A percentile compares a stretch with the other conserved stretches of the same genome.
These are phyloP conservation scores for Agrotis puta DNA, from an alignment of 2,888 invertebrate species.

Conservation along the genomic window DNA sequence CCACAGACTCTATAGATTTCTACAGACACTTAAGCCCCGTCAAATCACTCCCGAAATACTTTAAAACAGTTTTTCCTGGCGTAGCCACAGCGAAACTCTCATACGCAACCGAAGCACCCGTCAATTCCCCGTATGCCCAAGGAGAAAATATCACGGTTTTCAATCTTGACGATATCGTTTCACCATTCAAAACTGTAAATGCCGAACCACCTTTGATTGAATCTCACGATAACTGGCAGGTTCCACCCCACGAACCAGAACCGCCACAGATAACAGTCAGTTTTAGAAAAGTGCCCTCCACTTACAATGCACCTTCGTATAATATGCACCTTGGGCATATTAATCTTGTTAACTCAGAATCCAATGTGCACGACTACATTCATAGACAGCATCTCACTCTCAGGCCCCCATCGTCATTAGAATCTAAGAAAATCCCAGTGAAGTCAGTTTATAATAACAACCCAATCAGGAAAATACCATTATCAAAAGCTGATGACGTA, in stretches of 20 bases:
- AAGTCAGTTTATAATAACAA: slow-evolving; percentile 66
- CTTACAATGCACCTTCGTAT: slow-evolving; percentile 53
- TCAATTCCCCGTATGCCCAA: slow-evolving; percentile 44
- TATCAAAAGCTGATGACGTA: slow-evolving; percentile 71
- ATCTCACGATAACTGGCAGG: slow-evolving; percentile 61
- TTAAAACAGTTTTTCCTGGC: slow-evolving; percentile 70
- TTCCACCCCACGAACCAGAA: slow-evolving; percentile 34
- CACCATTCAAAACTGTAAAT: slow-evolving; percentile 74
- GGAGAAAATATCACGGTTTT: slow-evolving; percentile 78
- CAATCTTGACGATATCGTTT: slow-evolving; percentile 71
- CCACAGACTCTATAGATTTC: slow-evolving; percentile 76
- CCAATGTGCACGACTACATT: slow-evolving; percentile 67
- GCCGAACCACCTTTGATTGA: slow-evolving; percentile 67
- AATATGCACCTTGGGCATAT: slow-evolving; percentile 60
- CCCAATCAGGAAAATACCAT: slow-evolving; percentile 68
- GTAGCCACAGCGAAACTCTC: slow-evolving; percentile 33
- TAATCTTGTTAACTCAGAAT: slow-evolving; percentile 67
- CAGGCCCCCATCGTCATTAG: slow-evolving; percentile 42
- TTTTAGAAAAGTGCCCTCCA: slow-evolving; percentile 52
- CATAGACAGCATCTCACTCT: slow-evolving; percentile 50
- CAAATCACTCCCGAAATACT: slow-evolving; percentile 74
- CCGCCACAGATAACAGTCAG: slow-evolving; percentile 33
- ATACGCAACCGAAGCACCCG: slow-evolving; percentile 37
- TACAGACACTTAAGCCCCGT: slow-evolving; percentile 76
- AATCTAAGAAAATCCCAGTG: slow-evolving; percentile 60